phyloP scores from a whole-genome alignment of 2,888 invertebrate genomes.

The Amblyjoppa proteus region DNA sequence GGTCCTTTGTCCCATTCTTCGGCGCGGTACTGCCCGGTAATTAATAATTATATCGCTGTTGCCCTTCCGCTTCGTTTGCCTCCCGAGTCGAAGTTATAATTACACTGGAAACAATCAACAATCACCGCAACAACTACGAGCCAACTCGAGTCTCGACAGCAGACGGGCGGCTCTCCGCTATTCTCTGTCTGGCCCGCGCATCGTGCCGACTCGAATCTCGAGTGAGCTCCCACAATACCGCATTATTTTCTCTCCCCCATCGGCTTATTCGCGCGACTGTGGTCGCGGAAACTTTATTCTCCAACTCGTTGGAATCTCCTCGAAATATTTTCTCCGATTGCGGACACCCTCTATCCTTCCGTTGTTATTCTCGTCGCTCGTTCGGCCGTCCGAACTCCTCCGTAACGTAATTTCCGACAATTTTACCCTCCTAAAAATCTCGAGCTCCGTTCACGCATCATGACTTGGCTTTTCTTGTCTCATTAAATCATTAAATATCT shows the following conservation, averaged over 20 bases:
- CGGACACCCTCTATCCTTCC: neutral
- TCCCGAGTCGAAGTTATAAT: slow-evolving; percentile 81
- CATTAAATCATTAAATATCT: neutral
- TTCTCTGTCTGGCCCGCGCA: neutral
- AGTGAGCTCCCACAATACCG: slow-evolving; percentile 11
- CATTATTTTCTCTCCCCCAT: slow-evolving; percentile 21
- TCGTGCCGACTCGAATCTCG: slow-evolving; percentile 11
- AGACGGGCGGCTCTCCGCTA: slow-evolving; percentile 22
- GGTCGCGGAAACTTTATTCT: slow-evolving; percentile 40
- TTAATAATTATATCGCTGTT: slow-evolving; percentile 81
- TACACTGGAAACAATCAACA: slow-evolving; percentile 83
- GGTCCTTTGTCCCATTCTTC: slow-evolving; percentile 34
- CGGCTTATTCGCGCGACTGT: slow-evolving; percentile 11
- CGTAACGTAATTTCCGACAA: neutral
- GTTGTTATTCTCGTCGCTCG: neutral
- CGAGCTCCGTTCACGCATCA: neutral
- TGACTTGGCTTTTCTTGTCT: neutral
- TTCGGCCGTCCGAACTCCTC: neutral
- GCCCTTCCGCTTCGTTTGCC: slow-evolving; percentile 52
- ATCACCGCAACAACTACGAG: slow-evolving; percentile 58
- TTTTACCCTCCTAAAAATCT: neutral
- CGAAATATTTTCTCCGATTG: slow-evolving; percentile 8
- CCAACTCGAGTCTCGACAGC: slow-evolving; percentile 47
- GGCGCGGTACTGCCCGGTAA: slow-evolving; percentile 72
- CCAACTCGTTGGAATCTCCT: slow-evolving; percentile 33